Evolutionary conservation across 2,797 vertebrate species (phyloP), one percentile per base, ranked within the genome.

Genomic region (Mycteria americana): DNA sequence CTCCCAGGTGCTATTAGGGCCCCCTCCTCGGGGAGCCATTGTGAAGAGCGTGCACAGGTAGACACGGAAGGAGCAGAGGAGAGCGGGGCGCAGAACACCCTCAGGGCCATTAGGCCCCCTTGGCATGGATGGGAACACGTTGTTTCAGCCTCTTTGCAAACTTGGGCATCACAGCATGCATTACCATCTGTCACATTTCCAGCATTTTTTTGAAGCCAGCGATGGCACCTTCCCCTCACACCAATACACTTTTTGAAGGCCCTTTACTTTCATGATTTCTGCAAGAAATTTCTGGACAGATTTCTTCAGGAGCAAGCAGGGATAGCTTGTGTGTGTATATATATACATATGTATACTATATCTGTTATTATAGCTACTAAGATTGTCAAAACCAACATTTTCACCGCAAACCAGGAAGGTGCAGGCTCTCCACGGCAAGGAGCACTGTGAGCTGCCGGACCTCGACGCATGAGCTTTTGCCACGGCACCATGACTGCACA

Each of bases 101-200:
- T 43, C 25, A 19, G 1, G 6, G 41, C 19, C 17, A 6, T 76
- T 53, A 62, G 41, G 30, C 3, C 3, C 25, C 31, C 31, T 82
- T n/a, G 46, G 43, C 69, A 31, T 0, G 1, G 39, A 24, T 31
- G n/a, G 53, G n/a, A 51, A 56, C 30, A 13, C 0, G 0, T 43
- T 8, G 0, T 13, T 53, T 81, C 65, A 50, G 45, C 43, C 31
- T 68, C 43, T 67, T 35, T 45, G 43, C 57, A 62, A 30, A 62
- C 15, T 4, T n/a, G 24, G 69, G 24, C 45, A 37, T 67, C 57
- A 30, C 57, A 48, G 27, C 3, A 24, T 8, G 39, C 9, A 2
- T 25, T 56, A 43, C 14, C 6, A 1, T 3, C 4, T 0, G 0
- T 54, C 64, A 41, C 46, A 19, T 33, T 31, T 57, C 62, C 65